Evolutionary conservation across 2,113 vertebrate species (phyloP), one percentile per base, ranked within the genome.

Genomic region (Labeo catla): DNA sequence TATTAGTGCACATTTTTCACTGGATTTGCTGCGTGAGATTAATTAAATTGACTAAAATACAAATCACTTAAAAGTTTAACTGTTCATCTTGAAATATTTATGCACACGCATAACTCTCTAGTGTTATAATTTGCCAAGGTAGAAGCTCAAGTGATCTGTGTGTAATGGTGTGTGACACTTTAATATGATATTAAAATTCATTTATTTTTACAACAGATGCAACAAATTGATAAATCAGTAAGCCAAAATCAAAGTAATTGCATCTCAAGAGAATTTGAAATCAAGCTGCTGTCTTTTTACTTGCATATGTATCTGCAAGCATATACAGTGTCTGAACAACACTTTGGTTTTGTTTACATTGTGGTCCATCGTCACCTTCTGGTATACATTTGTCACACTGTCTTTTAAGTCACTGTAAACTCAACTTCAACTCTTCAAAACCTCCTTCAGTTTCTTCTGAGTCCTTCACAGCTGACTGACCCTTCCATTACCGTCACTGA

Each of bases 391-490:
- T 28, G 28, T 28, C 28, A 28, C 28, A 70, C 57, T 23, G 81
- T 77, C 21, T 21, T 15, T 11, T 70, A 63, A 81, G 49, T 76
- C 76, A 52, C 74, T 57, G 81, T 84, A 89, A n/a, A 3, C 36
- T 16, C 49, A 45, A 49, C 78, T 72, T 23, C 49, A 45, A 49
- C 78, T 72, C 65, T 11, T 43, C 28, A 36, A 43, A 72, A 72
- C 15, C 21, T 68, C 90, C 87, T 88, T 73, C 8, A 66, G 23
- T 54, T 12, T 74, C 77, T 66, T 87, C 78, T 49, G 49, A 89
- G 91, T 83, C 89, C 89, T 92, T 94, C 91, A 94, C 57, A 74
- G 89, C 78, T 83, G 88, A 91, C 43, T 81, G 89, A 88, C 45
- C 89, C 52, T 16, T 86, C 87, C 47, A 87, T 89, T 89, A 89